Base-by-base conservation (phyloP, 2,113 vertebrate genomes). In the Trichechus manatus region DNA sequence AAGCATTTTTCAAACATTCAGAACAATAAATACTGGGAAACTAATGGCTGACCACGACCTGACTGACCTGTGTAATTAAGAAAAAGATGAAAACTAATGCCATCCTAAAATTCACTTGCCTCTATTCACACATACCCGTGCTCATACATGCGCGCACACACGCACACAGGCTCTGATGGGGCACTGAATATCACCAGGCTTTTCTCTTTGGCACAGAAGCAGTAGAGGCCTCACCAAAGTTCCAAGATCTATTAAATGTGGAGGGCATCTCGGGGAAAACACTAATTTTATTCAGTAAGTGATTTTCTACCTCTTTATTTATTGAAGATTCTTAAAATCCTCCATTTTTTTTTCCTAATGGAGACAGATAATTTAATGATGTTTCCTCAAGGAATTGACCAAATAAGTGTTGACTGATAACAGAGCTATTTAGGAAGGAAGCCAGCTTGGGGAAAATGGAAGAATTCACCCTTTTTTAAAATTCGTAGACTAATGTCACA, bases 201-300 rank as follows among this genome's bases (percentile, higher is more conserved):
- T 70, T 88, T 70, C 13, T 42, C 77, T 47, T 31, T 50, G 56
- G 25, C n/a, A 9, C 6, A 59, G 59, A 84, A 22, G 9, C 29
- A 47, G 36, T 25, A 36, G 33, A 63, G 75, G 44, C 17, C 56
- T 29, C 8, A 27, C 3, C 59, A 5, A 86, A 81, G 64, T n/a
- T 39, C 27, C 53, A 96, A 82, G 27, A 92, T 47, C 63, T 87
- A 80, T 70, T 91, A 47, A 89, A 53, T 77, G 47, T 50, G 8
- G 72, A 25, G 33, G 19, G 39, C 1, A 20, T 36, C 42, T 90
- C 33, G 36, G 15, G 56, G 39, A 44, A 81, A 2, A 56, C 7
- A 56, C 7, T 66, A 42, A 91, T 53, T 79, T 89, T 39, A 83
- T 23, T 79, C 9, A 77, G 31, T 17, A 78, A 68, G n/a, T 89